Conservation (phyloP, 2,888 invertebrate genomes). For the Sminthurides aquaticus region DNA sequence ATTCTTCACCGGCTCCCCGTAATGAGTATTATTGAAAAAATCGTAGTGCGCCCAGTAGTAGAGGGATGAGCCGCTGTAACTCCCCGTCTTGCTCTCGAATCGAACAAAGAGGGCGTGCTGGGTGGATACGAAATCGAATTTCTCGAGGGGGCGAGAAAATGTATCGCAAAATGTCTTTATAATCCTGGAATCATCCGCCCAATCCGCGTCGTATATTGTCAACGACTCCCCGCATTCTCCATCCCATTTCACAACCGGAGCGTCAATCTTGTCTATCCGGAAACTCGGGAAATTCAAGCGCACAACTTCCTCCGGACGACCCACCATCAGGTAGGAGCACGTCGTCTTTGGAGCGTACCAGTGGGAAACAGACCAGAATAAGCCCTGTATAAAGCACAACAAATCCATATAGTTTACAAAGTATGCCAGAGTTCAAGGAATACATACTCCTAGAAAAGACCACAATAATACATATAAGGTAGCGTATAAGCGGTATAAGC, state of each 20-base stretch:
- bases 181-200: conserved; percentile 80
- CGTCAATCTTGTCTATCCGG: conserved; percentile 43
- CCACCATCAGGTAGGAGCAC: conserved; percentile 83
- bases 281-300: conserved; percentile 82
- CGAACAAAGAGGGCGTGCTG: conserved; percentile 78
- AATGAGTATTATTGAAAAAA: conserved; percentile 82
- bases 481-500: too few species aligned
- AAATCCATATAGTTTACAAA: too few species aligned
- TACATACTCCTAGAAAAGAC: too few species aligned
- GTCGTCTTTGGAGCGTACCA: conserved; percentile 92
- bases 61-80: conserved; percentile 68
- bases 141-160: conserved; percentile 85
- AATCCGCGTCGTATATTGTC: conserved; percentile 78
- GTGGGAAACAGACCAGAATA: conserved; percentile 82
- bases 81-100: conserved; percentile 85
- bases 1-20: conserved; percentile 71
- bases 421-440: too few species aligned
- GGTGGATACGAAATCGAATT: conserved; percentile 83
- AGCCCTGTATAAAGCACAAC: conserved; percentile 54
- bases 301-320: conserved; percentile 76
- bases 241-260: conserved; percentile 75
- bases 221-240: conserved; percentile 85
- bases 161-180: conserved; percentile 93
- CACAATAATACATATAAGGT: too few species aligned
- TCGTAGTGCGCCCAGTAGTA: conserved; percentile 93